Evolutionary conservation across 2,888 invertebrate species (phyloP), one percentile per base, ranked within the genome.

Genomic region (Drosophila tanythrix): DNA sequence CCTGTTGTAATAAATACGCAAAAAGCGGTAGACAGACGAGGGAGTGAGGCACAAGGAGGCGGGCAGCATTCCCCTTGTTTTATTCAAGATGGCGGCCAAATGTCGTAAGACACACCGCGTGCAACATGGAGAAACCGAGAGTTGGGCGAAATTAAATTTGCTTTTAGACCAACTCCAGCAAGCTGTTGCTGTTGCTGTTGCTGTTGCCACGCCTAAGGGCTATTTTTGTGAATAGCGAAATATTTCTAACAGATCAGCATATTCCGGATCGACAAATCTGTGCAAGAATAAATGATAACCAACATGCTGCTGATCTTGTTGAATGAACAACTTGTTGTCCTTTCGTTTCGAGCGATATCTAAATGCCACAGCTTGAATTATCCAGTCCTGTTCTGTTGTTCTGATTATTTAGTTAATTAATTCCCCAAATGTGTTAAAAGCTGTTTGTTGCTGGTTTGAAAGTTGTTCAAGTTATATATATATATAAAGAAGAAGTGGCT

Each of bases 1-100:
- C 67, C 21, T 18, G 58, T 83, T 89, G 84, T 77, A 84, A 84
- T 87, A 84, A 84, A 89, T 89, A 88, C 83, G 88, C 72, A 59
- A 46, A 43, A 68, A 68, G 52, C 53, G 43, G 65, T 31, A 50
- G 48, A 48, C 35, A 55, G 35, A 8, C 27, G 36, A 29, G 40
- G 27, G 13, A 38, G 27, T 56, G 27, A n/a, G 71, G 69, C 52
- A 60, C 58, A 33, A 55, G 65, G 38, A 58, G 65, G 46, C 57
- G 56, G 57, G 62, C 72, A 53, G 58, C 63, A 71, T 43, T 71
- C 73, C 76, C 80, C 76, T 89, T 89, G 87, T 84, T 87, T 85
- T 89, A 83, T 89, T 73, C 90, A 84, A 84, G 86, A 84, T 84
- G 84, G 84, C 84, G 88, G 68, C 56, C 67, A 46, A 52, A 59